Percentiles rank a stretch among this genome's conserved stretches.
Conservation (phyloP, 1,140 invertebrate genomes). For the Arctopsyche grandis region DNA sequence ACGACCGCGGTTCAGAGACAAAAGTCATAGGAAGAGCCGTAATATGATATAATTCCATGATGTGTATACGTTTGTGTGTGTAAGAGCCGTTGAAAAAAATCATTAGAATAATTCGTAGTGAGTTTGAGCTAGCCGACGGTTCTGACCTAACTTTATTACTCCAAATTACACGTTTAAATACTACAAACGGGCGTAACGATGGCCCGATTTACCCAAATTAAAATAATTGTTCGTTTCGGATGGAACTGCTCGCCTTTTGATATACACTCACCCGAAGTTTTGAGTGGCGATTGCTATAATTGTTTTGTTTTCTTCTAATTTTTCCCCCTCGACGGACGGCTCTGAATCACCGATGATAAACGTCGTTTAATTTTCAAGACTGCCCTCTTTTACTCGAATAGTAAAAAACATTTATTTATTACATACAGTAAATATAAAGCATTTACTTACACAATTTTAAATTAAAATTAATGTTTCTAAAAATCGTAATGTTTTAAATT, state of each 20-base stretch:
- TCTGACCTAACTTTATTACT: slow-evolving; percentile 51
- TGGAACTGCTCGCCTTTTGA: slow-evolving; percentile 34
- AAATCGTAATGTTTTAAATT: too few relatives aligned
- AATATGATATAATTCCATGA: slow-evolving; percentile 26
- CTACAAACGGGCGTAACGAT: slow-evolving; percentile 47
- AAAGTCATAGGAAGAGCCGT: background rate
- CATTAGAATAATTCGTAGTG: slow-evolving; percentile 46
- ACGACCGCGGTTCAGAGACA: slow-evolving; percentile 44
- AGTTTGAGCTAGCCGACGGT: slow-evolving; percentile 35
- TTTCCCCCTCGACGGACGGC: too few relatives aligned
- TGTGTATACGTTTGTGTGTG: background rate
- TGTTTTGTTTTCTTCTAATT: too few relatives aligned
- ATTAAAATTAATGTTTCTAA: too few relatives aligned
- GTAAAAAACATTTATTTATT: too few relatives aligned
- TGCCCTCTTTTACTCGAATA: too few relatives aligned
- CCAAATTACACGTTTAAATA: slow-evolving; percentile 53
- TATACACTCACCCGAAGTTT: background rate
- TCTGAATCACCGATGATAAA: background rate
- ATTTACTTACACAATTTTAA: too few relatives aligned
- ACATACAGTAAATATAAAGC: too few relatives aligned
- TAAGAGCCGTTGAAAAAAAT: slow-evolving; percentile 35
- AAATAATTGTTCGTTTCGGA: slow-evolving; percentile 52
- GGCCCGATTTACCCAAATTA: slow-evolving; percentile 41
- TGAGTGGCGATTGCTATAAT: too few relatives aligned
- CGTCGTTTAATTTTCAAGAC: background rate